phyloP scores from a whole-genome alignment of 2,113 vertebrate genomes.

The Ranitomeya variabilis region DNA sequence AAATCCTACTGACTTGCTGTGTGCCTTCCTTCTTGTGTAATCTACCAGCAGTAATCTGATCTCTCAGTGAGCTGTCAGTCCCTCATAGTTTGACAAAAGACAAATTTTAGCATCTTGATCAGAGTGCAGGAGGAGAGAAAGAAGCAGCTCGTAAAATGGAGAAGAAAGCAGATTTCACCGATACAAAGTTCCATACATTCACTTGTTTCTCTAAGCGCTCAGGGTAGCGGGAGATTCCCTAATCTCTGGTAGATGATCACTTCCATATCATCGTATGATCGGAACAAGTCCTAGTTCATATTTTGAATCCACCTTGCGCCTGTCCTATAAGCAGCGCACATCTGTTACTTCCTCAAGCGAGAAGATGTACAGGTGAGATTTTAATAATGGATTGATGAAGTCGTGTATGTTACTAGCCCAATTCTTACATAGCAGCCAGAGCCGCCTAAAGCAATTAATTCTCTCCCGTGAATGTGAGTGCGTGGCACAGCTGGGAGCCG shows the following conservation, averaged over 20 bases:
- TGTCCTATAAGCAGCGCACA: neutral
- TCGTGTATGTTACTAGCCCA: too few relatives aligned
- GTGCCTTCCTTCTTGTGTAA: too few relatives aligned
- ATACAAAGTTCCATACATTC: too few relatives aligned
- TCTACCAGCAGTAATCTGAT: too few relatives aligned
- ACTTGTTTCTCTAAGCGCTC: too few relatives aligned
- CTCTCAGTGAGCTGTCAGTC: too few relatives aligned
- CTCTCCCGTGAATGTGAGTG: neutral
- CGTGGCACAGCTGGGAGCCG: neutral
- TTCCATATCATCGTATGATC: neutral
- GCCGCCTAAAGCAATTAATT: neutral
- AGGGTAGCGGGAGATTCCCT: neutral
- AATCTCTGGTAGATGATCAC: neutral
- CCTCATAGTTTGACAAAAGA: too few relatives aligned
- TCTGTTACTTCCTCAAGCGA: neutral
- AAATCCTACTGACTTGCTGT: too few relatives aligned
- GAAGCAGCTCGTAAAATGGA: too few relatives aligned
- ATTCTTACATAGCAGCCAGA: neutral
- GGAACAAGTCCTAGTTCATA: neutral
- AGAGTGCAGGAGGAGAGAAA: too few relatives aligned
- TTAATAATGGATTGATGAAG: constrained; percentile 23
- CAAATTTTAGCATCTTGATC: too few relatives aligned
- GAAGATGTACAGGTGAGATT: neutral
- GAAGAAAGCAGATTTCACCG: too few relatives aligned
- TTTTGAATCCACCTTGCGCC: neutral